Evolutionary conservation across 2,888 invertebrate genomes (phyloP).

Genomic region (Drosophila kanekoi): DNA sequence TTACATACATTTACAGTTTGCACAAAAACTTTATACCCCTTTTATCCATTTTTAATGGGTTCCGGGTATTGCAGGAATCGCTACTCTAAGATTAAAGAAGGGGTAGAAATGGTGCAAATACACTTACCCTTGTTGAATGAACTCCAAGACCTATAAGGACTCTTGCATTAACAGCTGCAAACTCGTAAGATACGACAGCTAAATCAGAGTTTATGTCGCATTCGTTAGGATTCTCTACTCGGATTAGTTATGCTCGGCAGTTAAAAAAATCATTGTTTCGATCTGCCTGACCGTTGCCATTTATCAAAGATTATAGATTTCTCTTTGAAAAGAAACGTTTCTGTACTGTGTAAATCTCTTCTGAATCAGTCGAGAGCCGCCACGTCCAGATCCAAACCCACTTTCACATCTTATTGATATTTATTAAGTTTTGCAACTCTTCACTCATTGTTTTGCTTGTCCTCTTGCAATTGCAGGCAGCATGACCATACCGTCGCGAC

Average conservation of each 20-base stretch:
- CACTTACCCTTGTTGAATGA: no score
- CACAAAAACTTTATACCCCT: no score
- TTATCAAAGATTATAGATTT: slow-evolving; percentile 7
- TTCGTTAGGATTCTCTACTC: neutral
- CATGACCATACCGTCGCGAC: slow-evolving; percentile 85
- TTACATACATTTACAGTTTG: no score
- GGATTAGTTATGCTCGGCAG: neutral
- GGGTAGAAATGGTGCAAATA: no score
- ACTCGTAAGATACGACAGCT: neutral
- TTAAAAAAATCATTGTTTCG: neutral
- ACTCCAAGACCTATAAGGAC: no score
- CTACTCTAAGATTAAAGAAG: no score
- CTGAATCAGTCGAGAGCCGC: no score
- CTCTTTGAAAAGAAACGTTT: neutral
- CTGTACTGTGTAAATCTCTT: neutral
- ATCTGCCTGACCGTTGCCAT: neutral
- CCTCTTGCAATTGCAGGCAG: slow-evolving; percentile 39
- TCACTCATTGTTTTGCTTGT: neutral
- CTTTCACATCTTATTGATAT: neutral
- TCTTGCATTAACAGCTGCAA: neutral
- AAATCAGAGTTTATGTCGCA: neutral
- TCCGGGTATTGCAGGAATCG: no score
- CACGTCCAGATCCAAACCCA: no score
- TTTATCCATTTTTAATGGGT: no score
- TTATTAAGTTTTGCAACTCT: neutral